Evolutionary conservation across 1,140 invertebrate genomes (phyloP), one percentile per base, ranked within the genome.

Genomic region (Drosophila bocqueti): DNA sequence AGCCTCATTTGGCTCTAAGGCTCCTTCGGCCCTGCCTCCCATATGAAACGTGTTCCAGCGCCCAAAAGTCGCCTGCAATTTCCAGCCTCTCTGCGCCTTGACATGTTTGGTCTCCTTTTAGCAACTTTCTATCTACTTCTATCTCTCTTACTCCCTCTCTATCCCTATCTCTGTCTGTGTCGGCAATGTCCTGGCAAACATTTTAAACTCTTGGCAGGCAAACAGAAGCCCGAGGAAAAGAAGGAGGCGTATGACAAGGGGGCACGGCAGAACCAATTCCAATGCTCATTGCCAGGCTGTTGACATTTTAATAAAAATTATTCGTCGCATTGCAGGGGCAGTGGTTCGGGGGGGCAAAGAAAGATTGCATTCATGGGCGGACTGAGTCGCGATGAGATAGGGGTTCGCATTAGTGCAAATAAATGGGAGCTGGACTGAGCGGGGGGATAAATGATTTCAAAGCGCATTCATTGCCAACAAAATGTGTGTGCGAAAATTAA

Each of bases 271-370:
- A 46, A 45, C 49, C 62, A 76, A 76, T 77, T 68, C 57, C 63
- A 68, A 78, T 78, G 49, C 75, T 78, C 75, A 78, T 78, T 78
- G 58, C 76, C 58, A 59, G 74, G 74, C 76, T 78, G 58, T 78
- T 78, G 76, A 77, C 76, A 78, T 77, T 78, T 78, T 78, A 69
- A 78, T 78, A 78, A 77, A 78, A 78, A 78, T 78, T 77, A 78
- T 77, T 69, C 64, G 63, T 69, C 65, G 73, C 75, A 77, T 67
- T 76, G 74, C 73, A 76, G 73, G 52, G 71, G 42, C 16, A 66
- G 59, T 9, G 63, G 50, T 24, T 18, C 9, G 4, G 7, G 16
- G 9, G 26, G 67, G 38, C 31, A 24, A 1, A 15, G 2, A 15
- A 36, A 26, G 15, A 47, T 50, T 54, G 46, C 65, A 50, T 49